phyloP scores from a whole-genome alignment of 1,140 invertebrate species.

The Scaptomyza pallida region DNA sequence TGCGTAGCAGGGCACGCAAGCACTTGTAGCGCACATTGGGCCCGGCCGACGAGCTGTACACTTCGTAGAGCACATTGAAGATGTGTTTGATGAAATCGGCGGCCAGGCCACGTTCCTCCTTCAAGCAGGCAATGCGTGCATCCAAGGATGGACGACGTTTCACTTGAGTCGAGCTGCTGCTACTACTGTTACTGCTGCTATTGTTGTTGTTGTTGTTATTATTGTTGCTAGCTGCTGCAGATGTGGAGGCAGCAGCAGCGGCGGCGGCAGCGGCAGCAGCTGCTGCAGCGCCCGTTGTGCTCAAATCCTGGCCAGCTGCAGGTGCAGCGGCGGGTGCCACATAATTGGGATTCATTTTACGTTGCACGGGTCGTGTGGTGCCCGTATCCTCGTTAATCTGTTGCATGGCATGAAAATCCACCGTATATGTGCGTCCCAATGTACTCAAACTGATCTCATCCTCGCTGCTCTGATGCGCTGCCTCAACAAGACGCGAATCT shows the following conservation, averaged over 20 bases:
- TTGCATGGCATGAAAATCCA: slow-evolving; percentile 98
- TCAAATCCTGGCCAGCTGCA: slow-evolving; percentile 68
- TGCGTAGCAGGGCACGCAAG: slow-evolving; percentile 95
- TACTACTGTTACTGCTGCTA: slow-evolving; percentile 28
- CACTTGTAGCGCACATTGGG: slow-evolving; percentile 98
- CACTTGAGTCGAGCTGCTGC: slow-evolving; percentile 16
- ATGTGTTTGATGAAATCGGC: slow-evolving; percentile 93
- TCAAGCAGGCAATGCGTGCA: slow-evolving; percentile 88
- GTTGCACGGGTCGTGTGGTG: slow-evolving; percentile 94
- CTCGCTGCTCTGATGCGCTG: slow-evolving; percentile 95
- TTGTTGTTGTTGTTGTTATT: slow-evolving; percentile 51
- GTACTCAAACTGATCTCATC: slow-evolving; percentile 97
- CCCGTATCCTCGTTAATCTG: slow-evolving; percentile 99
- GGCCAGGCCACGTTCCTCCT: slow-evolving; percentile 88
- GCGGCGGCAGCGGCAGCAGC: slow-evolving; percentile 32
- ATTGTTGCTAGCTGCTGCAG: slow-evolving; percentile 26
- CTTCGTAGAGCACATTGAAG: slow-evolving; percentile 96
- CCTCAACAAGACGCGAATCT: slow-evolving; percentile 89
- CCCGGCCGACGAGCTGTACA: slow-evolving; percentile 98
- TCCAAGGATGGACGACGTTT: slow-evolving; percentile 84
- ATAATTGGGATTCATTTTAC: slow-evolving; percentile 85
- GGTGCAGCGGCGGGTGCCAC: slow-evolving; percentile 52
- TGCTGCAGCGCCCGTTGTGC: slow-evolving; percentile 33
- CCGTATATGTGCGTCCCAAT: slow-evolving; percentile 95
- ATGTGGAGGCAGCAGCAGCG: slow-evolving; percentile 48